phyloP scores from a whole-genome alignment of 2,888 invertebrate genomes.

The Spisula subtruncata region DNA sequence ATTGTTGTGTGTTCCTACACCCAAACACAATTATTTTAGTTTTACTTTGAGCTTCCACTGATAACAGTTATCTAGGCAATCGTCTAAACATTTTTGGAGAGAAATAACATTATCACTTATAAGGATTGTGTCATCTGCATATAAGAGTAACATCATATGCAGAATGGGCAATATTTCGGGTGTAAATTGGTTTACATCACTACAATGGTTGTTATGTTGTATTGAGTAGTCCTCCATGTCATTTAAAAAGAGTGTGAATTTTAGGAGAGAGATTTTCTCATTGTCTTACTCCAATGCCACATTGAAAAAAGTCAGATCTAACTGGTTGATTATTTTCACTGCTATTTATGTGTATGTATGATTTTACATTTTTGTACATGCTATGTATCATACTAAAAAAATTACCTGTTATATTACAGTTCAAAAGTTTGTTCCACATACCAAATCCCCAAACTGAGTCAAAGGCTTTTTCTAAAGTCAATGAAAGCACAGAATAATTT shows the following conservation, averaged over 20 bases:
- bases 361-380: neutral
- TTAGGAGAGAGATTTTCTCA: neutral
- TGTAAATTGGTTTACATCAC: neutral
- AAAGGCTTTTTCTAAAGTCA: too few species aligned
- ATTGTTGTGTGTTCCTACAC: too few species aligned
- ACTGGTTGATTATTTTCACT: neutral
- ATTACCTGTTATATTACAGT: neutral
- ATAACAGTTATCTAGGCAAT: too few species aligned
- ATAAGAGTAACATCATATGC: neutral
- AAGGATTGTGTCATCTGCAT: neutral
- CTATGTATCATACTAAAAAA: neutral
- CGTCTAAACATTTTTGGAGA: too few species aligned
- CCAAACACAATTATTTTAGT: too few species aligned
- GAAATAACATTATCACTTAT: neutral
- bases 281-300: neutral
- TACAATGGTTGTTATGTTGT: neutral
- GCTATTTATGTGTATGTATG: neutral
- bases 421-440: neutral
- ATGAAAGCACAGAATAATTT: too few species aligned
- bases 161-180: neutral
- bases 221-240: neutral
- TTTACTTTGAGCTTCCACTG: too few species aligned
- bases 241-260: neutral
- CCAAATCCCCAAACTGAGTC: neutral
- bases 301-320: neutral